A percentile compares a stretch with the other conserved stretches of the same genome.
phyloP scores from a whole-genome alignment of 2,888 invertebrate species.

The Caenorhabditis angaria region DNA sequence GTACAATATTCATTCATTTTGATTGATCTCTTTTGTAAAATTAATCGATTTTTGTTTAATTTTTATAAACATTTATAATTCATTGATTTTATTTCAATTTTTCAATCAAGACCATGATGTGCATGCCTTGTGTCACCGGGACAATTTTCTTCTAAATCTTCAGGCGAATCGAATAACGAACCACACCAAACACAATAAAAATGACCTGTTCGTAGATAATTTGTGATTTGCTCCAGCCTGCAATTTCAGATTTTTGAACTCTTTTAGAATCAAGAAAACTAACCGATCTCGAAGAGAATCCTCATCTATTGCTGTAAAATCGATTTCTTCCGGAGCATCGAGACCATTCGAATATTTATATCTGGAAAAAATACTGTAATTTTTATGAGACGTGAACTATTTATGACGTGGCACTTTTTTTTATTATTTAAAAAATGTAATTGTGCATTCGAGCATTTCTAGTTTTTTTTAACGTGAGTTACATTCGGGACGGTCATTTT shows the following conservation, averaged over 20 bases:
- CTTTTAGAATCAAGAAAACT: not conserved
- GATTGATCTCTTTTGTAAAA: conserved; percentile 5
- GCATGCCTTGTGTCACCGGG: conserved; percentile 57
- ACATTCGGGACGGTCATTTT: too few relatives aligned
- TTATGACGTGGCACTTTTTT: too few relatives aligned
- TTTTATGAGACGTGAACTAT: too few relatives aligned
- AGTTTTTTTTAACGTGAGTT: too few relatives aligned
- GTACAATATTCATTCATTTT: not conserved
- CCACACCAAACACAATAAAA: conserved; percentile 70
- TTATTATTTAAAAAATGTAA: too few relatives aligned
- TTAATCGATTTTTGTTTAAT: too few relatives aligned
- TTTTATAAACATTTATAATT: too few relatives aligned
- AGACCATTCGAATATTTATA: conserved; percentile 60
- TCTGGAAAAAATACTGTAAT: too few relatives aligned
- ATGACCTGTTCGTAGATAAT: conserved; percentile 56
- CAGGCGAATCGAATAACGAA: conserved; percentile 44
- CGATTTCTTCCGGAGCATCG: conserved; percentile 47
- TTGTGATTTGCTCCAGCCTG: conserved; percentile 51
- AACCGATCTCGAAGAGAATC: not conserved
- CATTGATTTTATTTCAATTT: not conserved
- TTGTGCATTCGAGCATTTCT: too few relatives aligned
- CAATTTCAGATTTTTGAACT: conserved; percentile 16
- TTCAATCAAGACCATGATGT: conserved; percentile 53
- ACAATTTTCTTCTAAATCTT: conserved; percentile 58
- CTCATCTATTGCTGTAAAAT: not conserved